Conservation (phyloP, 92 coral and sea anemone species). For the Galaxea fascicularis region DNA sequence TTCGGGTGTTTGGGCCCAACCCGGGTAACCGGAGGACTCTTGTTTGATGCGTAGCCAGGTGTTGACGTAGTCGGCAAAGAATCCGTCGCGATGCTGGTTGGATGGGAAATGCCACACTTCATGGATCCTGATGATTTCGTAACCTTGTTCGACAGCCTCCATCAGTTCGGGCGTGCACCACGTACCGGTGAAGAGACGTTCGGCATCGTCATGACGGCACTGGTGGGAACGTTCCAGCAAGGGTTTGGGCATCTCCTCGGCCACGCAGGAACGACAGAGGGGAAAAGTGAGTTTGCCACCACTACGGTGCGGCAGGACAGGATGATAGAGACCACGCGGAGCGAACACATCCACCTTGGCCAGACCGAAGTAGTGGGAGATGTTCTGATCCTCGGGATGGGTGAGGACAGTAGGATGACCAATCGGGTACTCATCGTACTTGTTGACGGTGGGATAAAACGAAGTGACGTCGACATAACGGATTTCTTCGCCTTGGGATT, state of each 20-base stretch:
- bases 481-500: not conserved
- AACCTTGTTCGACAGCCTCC: no score
- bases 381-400: not conserved
- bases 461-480: not conserved
- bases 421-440: not conserved
- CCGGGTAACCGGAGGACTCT: not conserved
- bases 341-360: not conserved
- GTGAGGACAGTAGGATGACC: not conserved
- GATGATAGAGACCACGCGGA: not conserved
- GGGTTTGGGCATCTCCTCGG: not conserved
- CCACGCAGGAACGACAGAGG: not conserved
- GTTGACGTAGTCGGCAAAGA: not conserved
- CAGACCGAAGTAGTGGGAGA: not conserved
- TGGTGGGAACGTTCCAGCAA: not conserved
- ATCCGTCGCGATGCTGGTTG: not conserved
- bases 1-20: not conserved
- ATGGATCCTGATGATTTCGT: not conserved
- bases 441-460: conserved; percentile 2
- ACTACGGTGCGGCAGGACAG: not conserved
- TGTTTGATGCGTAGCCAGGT: not conserved
- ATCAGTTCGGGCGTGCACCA: conserved; percentile 22
- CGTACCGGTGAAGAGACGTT: not conserved
- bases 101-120: not conserved
- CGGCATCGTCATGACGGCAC: not conserved
- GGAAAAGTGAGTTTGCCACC: no score